Evolutionary conservation across 2,797 vertebrate species (phyloP).

Genomic region (Gephyroberyx darwinii): DNA sequence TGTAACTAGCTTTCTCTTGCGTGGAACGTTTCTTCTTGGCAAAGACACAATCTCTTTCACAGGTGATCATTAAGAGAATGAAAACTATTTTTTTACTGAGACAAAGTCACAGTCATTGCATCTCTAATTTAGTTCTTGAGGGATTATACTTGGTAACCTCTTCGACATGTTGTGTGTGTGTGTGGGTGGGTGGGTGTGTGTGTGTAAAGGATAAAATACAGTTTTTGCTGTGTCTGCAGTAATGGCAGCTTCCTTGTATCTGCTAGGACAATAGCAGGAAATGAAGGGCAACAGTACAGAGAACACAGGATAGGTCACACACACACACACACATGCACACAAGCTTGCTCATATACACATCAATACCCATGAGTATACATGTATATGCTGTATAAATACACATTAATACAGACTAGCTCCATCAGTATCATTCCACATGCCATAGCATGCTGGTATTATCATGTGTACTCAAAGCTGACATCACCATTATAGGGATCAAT

Average conservation of each 20-base stretch:
- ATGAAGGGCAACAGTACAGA: conserved; percentile 51
- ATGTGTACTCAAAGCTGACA: conserved; percentile 1
- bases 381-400: neutral
- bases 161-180: neutral
- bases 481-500: neutral
- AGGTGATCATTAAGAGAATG: conserved; percentile 29
- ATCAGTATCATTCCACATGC: neutral
- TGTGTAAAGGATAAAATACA: conserved; percentile 29
- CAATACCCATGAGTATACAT: neutral
- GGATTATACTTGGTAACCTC: conserved; percentile 29
- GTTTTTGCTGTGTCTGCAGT: conserved; percentile 71
- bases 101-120: conserved; percentile 50
- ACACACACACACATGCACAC: neutral
- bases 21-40: conserved; percentile 18
- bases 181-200: neutral
- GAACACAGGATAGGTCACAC: conserved; percentile 34
- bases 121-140: neutral
- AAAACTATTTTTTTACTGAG: conserved; percentile 36
- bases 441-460: neutral
- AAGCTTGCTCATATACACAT: neutral
- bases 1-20: conserved; percentile 5
- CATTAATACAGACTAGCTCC: neutral
- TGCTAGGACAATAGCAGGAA: conserved; percentile 81
- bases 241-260: conserved; percentile 73
- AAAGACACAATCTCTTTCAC: conserved; percentile 30